Evolutionary conservation across 2,797 vertebrate genomes (phyloP).

Genomic region (Furcifer pardalis): DNA sequence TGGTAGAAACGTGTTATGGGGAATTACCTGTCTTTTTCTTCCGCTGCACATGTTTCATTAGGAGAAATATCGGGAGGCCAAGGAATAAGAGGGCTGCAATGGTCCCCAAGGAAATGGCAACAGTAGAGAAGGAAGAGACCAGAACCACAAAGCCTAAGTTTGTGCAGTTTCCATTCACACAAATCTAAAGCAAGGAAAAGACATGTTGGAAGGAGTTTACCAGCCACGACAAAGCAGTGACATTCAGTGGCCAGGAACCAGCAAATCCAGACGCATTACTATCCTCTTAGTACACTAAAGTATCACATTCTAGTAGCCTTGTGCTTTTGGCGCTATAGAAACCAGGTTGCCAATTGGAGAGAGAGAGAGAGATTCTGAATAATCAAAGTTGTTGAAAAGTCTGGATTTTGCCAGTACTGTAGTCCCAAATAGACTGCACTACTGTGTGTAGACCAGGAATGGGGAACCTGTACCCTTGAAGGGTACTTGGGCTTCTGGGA

Average conservation of each 20-base stretch:
- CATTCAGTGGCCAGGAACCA: constrained; percentile 3
- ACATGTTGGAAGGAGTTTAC: not conserved
- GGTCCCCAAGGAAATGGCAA: constrained; percentile 82
- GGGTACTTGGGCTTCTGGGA: no score
- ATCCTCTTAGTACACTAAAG: not conserved
- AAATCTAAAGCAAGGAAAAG: constrained; percentile 77
- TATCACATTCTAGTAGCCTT: not conserved
- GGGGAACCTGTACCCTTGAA: no score
- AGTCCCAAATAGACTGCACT: no score
- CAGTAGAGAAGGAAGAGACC: constrained; percentile 75
- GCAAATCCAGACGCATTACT: not conserved
- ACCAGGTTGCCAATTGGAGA: not conserved
- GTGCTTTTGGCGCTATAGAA: not conserved
- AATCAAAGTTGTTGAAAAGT: not conserved
- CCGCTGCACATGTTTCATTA: constrained; percentile 81
- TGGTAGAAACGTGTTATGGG: not conserved
- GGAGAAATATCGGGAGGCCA: constrained; percentile 73
- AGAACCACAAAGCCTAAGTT: constrained; percentile 83
- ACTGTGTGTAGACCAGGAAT: no score
- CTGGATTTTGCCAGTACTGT: not conserved
- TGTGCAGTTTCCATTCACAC: constrained; percentile 82
- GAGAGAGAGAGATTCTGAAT: not conserved
- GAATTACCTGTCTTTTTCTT: constrained; percentile 79
- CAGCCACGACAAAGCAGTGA: not conserved
- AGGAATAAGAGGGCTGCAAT: constrained; percentile 81